Conservation (phyloP, 2,888 invertebrate species). For the Harpagoxenus sublaevis region DNA sequence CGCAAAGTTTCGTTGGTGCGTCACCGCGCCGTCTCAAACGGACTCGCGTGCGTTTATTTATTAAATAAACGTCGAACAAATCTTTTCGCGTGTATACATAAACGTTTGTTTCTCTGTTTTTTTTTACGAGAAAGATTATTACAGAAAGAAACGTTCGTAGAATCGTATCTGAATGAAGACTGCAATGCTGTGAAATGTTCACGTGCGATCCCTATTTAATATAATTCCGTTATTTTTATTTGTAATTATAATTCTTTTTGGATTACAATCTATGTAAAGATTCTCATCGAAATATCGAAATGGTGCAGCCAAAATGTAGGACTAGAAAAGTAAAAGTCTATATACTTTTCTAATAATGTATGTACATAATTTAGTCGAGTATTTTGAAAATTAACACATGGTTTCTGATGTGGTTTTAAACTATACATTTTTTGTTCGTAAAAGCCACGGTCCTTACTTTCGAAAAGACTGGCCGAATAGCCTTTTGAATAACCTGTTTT, state of each 20-base stretch:
- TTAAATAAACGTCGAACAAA: constrained; percentile 17
- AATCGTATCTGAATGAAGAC: not conserved
- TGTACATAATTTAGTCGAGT: not conserved
- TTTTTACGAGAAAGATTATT: not conserved
- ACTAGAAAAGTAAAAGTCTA: not conserved
- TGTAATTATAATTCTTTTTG: not conserved
- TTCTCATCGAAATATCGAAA: not conserved
- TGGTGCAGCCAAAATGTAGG: not conserved
- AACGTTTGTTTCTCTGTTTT: not conserved
- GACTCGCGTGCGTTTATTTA: not conserved
- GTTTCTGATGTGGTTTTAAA: not conserved
- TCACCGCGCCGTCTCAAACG: not conserved
- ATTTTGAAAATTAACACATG: not conserved
- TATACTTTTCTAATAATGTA: not conserved
- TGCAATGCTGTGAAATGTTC: not conserved
- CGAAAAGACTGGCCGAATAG: not conserved
- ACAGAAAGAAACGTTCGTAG: not conserved
- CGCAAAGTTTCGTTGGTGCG: constrained; percentile 10
- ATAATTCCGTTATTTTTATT: not conserved
- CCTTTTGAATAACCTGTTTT: not conserved
- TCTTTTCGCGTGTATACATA: constrained; percentile 18
- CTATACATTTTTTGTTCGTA: not conserved
- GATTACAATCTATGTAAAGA: not conserved
- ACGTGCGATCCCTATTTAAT: not conserved
- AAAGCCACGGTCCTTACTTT: not conserved